A percentile compares a stretch with the other conserved stretches of the same genome.
Evolutionary conservation across 2,113 vertebrate genomes (phyloP).

Genomic region (Nothoprocta perdicaria): DNA sequence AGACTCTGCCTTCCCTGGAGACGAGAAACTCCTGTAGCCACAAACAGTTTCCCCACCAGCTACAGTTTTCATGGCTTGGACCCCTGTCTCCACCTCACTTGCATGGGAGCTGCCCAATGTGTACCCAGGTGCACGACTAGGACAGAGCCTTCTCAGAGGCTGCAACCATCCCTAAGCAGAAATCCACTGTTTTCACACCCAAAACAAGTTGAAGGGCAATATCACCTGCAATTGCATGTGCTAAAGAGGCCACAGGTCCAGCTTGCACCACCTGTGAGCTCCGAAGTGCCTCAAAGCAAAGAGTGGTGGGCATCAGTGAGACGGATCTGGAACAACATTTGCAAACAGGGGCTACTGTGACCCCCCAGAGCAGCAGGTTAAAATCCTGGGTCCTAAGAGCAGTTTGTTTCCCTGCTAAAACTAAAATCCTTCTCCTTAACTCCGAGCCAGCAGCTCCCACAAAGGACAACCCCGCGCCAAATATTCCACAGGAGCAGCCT

Average conservation of each 20-base stretch:
- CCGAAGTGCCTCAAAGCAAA: background rate
- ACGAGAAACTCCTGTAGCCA: background rate
- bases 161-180: background rate
- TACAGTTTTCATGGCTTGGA: too few relatives aligned
- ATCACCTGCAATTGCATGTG: background rate
- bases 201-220: background rate
- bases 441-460: background rate
- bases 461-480: background rate
- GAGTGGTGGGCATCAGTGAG: background rate
- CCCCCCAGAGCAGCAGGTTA: accelerated
- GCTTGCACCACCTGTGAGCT: background rate
- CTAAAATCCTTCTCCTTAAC: background rate
- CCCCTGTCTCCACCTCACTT: background rate
- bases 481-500: background rate
- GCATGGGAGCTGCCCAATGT: too few relatives aligned
- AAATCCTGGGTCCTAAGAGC: background rate
- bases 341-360: background rate
- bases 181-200: background rate
- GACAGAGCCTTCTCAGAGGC: background rate
- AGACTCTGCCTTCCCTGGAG: background rate
- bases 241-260: background rate
- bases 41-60: background rate
- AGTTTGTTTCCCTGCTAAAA: background rate
- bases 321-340: background rate
- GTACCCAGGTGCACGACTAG: too few relatives aligned